Base-by-base conservation (phyloP, 2,113 vertebrate genomes). In the Ptilorrhoa leucosticta region DNA sequence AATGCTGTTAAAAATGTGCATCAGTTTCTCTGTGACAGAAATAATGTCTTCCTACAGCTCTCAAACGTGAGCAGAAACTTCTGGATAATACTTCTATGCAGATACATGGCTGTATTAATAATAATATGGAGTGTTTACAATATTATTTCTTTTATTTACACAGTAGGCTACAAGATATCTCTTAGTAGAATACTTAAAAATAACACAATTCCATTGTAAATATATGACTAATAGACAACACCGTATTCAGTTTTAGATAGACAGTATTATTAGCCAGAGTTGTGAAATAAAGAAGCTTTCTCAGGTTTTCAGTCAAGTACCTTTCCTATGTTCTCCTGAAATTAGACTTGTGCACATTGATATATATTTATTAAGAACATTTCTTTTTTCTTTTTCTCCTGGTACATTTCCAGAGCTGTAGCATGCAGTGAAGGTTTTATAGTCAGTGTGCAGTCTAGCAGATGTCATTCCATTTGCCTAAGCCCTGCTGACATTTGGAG, bases 381-480 rank as follows among this genome's bases (percentile, higher is more conserved):
- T 97, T 97, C 94, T 91, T 92, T 68, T 96, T 97, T 93, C 94
- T 44, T 96, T 71, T 65, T 57, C 8, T 97, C 57, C 98, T 98
- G 98, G 97, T 98, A 89, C 64, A 77, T 89, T 97, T 98, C 97
- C 98, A 98, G 97, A 97, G 90, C 93, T 97, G 93, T 96, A 81
- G 96, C 98, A 96, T 97, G 97, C 97, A 98, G 98, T 97, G 98
- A 98, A 98, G 98, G 97, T 99, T 98, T 98, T 98, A 98, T 98
- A 98, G 98, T 98, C 98, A 95, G 96, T 98, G 97, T 98, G 98
- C 98, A 97, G 98, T 98, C 97, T 98, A 98, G 98, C 99, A 99
- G 99, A 99, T 99, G 99, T 98, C 99, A 98, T 98, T 99, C 99
- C 99, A 99, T 99, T 99, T 99, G 99, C 98, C 98, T 99, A 98